Base-by-base conservation (phyloP, 1,140 invertebrate genomes). In the Atta texana region DNA sequence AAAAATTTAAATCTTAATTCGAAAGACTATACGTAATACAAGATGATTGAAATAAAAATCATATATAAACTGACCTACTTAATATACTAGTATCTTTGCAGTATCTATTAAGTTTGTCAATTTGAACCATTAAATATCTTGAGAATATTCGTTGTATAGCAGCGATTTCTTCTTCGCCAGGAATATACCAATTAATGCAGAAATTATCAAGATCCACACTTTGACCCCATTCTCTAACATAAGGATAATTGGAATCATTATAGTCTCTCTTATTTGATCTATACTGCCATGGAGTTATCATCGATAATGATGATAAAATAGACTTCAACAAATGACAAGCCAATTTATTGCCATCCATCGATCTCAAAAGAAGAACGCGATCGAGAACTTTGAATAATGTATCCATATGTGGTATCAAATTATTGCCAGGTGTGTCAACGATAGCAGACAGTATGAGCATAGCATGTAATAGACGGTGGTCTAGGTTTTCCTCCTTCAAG, bases 181-280 rank as follows among this genome's bases (percentile, higher is more conserved):
- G 98, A 21, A 97, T 94, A 92, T 98, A 97, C 98, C 98, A 99
- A 59, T 97, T 94, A 2, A 98, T 95, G 8, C 97, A 95, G 14
- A 98, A 93, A 4, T 97, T 95, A 39, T 97, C 94, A 5, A 97
- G 91, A 89, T 97, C 94, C 14, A 96, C 96, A 0, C 97, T 95
- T 82, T 96, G 95, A 0, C 98, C 98, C 98, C 98, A 99, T 87
- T 98, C 97, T 12, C 97, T 97, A 21, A 98, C 96, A 4, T 98
- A 97, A 12, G 98, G 95, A 95, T 97, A 98, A 71, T 98, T 96
- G 1, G 96, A 96, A 71, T 96, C 95, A 71, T 97, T 96, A 87
- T 96, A 97, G 77, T 97, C 96, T 18, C 71, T 69, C 14, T 96
- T 94, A 7, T 96, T 93, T 1, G 96, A 96, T 92, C 96, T 97